Base-by-base conservation (phyloP, 2,797 vertebrate species). In the Oophaga sylvatica region DNA sequence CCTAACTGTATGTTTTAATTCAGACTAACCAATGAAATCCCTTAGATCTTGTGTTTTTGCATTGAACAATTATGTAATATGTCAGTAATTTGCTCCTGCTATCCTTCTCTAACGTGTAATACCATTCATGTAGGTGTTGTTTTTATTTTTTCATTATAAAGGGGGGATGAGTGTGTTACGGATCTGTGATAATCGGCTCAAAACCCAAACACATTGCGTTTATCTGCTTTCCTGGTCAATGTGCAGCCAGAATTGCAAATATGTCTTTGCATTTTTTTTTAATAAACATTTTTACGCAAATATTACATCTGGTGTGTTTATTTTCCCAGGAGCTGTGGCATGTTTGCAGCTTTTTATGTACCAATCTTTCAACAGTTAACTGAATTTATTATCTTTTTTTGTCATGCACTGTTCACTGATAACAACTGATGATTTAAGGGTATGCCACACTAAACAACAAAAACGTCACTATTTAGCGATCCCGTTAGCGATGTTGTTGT, bases 251-350 rank as follows among this genome's bases (percentile, higher is more conserved):
- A 95, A 93, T 92, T 90, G 92, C 92, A 94, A 92, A 92, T 92
- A 91, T 94, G 91, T 91, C 94, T 95, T 95, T 67, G 62, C 13
- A 65, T 81, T 81, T 9, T 96, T 73, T 96, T 73, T 87, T 96
- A 94, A 95, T 96, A 96, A 95, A 96, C 94, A 93, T 95, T 96
- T 95, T 95, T 95, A 95, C 93, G 85, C 17, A 77, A 83, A 70
- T 57, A 11, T 67, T 48, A 3, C 31, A 3, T 84, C 2, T 16
- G 56, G 20, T 75, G 31, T 26, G 12, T 0, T 75, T 75, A 10
- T 71, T 60, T 45, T 48, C 2, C 1, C 31, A 35, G 26, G 16
- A 57, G 16, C 8, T 3, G n/a, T 13, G 29, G 3, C 16, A 53
- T 13, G 73, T 73, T 45, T 73, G 19, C 48, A 20, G 70, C 35